Base-by-base conservation (phyloP, 2,888 invertebrate genomes). In the Diarsia brunnea region DNA sequence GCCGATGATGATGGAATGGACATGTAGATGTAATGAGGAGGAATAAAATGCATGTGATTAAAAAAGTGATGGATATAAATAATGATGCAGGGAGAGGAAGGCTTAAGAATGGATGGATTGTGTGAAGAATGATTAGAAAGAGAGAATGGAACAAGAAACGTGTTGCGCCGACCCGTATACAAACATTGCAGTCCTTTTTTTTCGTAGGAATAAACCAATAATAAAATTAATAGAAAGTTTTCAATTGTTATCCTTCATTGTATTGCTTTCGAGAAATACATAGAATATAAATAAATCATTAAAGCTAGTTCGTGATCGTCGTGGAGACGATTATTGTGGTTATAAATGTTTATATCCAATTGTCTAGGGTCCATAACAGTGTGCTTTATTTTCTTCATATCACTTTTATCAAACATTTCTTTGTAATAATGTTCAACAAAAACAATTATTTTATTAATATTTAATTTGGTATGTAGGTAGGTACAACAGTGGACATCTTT, bases 271-370 rank as follows among this genome's bases (percentile, higher is more conserved):
- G 43, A 79, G 85, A 86, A 86, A 38, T 38, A 38, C 8, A 38
- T 38, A 38, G 38, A 77, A 73, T 79, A 75, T 83, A 76, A 83
- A 85, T 78, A 70, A 70, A 79, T 79, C 43, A 77, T 80, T 60
- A 65, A 76, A 67, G 69, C 68, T 73, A 67, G 69, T 69, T 84
- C 87, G 78, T 76, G 83, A 79, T 79, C 55, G 64, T 72, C 73
- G 73, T 80, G 60, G 68, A 63, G 51, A 60, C 72, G 16, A 64
- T 75, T 73, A 76, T 73, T 55, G 69, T 75, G 49, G 68, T 74
- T 70, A 83, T 75, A 84, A 78, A 75, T 75, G 55, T 81, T 79
- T 68, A 86, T 85, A 60, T 43, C 55, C 74, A 51, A 87, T 87
- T 87, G 83, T 85, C 51, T 79, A 61, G n/a, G 53, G 66, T 73